A percentile compares a stretch with the other conserved stretches of the same genome.
phyloP scores from a whole-genome alignment of 2,113 vertebrate species.

The Pleuronectes platessa region DNA sequence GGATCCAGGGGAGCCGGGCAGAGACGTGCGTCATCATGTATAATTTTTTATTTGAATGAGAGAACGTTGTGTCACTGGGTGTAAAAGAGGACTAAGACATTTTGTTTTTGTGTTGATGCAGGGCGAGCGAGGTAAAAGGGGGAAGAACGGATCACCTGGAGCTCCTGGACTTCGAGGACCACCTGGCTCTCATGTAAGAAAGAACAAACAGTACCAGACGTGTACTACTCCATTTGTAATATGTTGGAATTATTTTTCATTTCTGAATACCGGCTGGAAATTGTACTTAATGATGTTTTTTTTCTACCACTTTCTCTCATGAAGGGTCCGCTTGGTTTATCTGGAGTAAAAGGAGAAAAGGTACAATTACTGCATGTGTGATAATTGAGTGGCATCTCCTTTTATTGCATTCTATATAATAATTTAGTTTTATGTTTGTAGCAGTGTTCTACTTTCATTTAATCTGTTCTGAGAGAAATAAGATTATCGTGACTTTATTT shows the following conservation, averaged over 20 bases:
- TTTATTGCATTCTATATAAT: background rate
- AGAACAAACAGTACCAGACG: too few species aligned
- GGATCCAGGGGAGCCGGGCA: constrained; percentile 81
- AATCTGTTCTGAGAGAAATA: background rate
- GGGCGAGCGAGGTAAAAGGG: constrained; percentile 88
- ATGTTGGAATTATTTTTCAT: background rate
- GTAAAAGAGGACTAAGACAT: background rate
- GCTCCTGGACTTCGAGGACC: constrained; percentile 76
- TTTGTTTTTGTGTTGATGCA: constrained; percentile 60
- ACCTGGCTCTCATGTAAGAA: constrained; percentile 80
- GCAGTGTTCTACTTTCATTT: background rate
- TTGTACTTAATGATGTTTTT: background rate
- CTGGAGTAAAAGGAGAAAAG: constrained; percentile 88
- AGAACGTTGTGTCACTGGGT: background rate
- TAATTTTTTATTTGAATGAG: too few species aligned
- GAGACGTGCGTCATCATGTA: constrained; percentile 73
- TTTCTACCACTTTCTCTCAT: background rate
- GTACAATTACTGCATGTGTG: constrained; percentile 56
- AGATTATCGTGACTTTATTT: background rate
- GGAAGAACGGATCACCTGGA: constrained; percentile 85
- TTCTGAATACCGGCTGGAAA: background rate
- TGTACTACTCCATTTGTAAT: background rate
- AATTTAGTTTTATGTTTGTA: too few species aligned
- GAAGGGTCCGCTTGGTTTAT: constrained; percentile 83
- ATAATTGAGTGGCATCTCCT: background rate